Percentiles rank a stretch among this genome's conserved stretches.
phyloP scores from a whole-genome alignment of 2,888 invertebrate genomes.

The Eustalomyia histrio region DNA sequence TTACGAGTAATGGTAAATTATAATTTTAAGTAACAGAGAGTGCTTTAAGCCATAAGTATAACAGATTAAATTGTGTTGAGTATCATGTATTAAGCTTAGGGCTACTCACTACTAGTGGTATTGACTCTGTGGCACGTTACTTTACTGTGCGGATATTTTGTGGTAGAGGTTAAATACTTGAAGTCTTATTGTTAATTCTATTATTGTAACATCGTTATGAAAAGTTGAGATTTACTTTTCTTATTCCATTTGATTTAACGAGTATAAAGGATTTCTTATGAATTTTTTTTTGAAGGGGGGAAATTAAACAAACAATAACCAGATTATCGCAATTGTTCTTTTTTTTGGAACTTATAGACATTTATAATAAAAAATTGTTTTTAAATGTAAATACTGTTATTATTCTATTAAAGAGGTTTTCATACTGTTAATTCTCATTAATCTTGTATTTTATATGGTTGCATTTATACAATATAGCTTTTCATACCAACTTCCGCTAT shows the following conservation, averaged over 20 bases:
- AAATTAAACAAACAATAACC: constrained; percentile 31
- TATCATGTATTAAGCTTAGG: constrained; percentile 52
- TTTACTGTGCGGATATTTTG: constrained; percentile 58
- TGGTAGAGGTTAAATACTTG: constrained; percentile 60
- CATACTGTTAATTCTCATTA: too few species aligned
- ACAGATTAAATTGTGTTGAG: constrained; percentile 53
- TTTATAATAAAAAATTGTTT: too few species aligned
- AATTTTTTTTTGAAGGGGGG: constrained; percentile 13
- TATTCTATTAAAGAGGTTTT: too few species aligned
- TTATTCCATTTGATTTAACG: neutral
- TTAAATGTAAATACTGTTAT: too few species aligned
- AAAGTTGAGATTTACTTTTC: constrained; percentile 33
- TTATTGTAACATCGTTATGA: constrained; percentile 49
- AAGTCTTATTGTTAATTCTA: constrained; percentile 62
- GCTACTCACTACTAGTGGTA: constrained; percentile 22
- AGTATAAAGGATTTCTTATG: too few species aligned
- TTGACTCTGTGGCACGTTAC: constrained; percentile 17
- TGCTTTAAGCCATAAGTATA: constrained; percentile 59
- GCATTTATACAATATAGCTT: too few species aligned
- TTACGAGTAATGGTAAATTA: constrained; percentile 59
- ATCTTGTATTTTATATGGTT: too few species aligned
- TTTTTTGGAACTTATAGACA: neutral
- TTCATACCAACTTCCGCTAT: too few species aligned
- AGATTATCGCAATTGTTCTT: constrained; percentile 35
- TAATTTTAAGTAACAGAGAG: constrained; percentile 54